A percentile compares a stretch with the other conserved stretches of the same genome.
These are phyloP conservation scores for Embidobia sp. DNA, from an alignment of 2,888 invertebrate genomes.

Conservation along the genomic window DNA sequence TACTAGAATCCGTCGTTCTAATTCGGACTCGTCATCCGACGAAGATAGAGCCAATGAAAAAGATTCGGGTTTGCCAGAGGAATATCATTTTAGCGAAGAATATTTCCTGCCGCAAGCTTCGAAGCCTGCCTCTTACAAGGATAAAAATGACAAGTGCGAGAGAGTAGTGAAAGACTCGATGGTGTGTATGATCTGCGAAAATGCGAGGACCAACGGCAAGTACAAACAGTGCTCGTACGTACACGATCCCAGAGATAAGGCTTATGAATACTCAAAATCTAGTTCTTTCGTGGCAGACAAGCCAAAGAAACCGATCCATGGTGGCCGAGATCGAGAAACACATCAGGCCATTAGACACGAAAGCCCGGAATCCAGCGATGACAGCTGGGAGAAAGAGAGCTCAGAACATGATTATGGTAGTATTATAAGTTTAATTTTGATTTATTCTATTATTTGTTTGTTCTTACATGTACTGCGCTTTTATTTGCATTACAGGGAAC, in stretches of 20 bases:
- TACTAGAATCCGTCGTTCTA: constrained; percentile 47
- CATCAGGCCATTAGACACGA: constrained; percentile 36
- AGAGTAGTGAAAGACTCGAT: constrained; percentile 86
- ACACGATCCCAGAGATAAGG: constrained; percentile 87
- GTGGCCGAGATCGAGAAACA: constrained; percentile 30
- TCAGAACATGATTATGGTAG: constrained; percentile 25
- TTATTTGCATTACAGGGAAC: too few relatives aligned
- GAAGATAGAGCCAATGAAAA: constrained; percentile 35
- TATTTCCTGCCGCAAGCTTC: constrained; percentile 73
- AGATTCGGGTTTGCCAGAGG: constrained; percentile 77
- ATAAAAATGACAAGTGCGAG: constrained; percentile 86
- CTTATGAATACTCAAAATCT: constrained; percentile 71
- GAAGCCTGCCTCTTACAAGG: constrained; percentile 83
- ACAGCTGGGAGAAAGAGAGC: constrained; percentile 27
- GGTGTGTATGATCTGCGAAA: constrained; percentile 89
- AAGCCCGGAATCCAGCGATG: constrained; percentile 21
- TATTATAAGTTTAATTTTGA: constrained; percentile 27
- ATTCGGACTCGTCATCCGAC: constrained; percentile 1
- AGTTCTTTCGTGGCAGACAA: constrained; percentile 64
- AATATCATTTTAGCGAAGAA: constrained; percentile 79
- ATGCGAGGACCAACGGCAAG: constrained; percentile 88
- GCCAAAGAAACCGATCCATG: constrained; percentile 34
- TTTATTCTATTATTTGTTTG: too few relatives aligned
- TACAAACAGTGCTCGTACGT: constrained; percentile 93
- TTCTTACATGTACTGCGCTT: too few relatives aligned